Evolutionary conservation across 2,113 vertebrate species (phyloP), one percentile per base, ranked within the genome.

Genomic region (Oryzias woworae): DNA sequence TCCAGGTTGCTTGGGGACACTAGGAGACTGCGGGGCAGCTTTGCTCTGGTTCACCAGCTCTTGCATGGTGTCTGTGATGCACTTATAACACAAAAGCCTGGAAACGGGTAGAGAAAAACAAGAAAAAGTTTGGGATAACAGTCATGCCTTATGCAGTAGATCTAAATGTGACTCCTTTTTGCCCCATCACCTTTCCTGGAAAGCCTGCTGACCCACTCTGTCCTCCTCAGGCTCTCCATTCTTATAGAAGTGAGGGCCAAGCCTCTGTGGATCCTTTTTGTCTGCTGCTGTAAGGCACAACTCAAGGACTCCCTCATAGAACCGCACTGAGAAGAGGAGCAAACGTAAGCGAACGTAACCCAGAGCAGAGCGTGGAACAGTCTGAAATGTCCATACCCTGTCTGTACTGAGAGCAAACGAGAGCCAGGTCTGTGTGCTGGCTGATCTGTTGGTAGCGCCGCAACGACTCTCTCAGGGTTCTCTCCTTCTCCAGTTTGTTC

Each of bases 151-250:
- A 28, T n/a, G 28, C n/a, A 26, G 12, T 18, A 1, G 20, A 60
- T 53, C 6, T 53, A 14, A n/a, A 12, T 42, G 20, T 22, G 3
- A 2, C 3, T 51, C 26, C 4, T 51, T 43, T 45, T 2, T 10
- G 1, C 2, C 0, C 3, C 8, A 12, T 78, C 72, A 90, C 96
- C 96, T 95, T 63, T 98, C 96, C 80, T 97, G 96, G 85, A 98
- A 98, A 77, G 97, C 95, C 69, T 95, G 95, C 56, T 95, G 90
- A 23, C 97, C 97, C 16, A 85, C 89, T 20, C 90, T 68, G 77
- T 98, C 97, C 44, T 98, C 96, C 82, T 98, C 96, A n/a, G 97
- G 96, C 81, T 99, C 96, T 69, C 95, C 96, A 24, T 98, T 96
- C 85, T 96, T 98, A 87, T 99, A 96, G 81, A 96, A 98, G 86